Conservation (phyloP, 2,797 vertebrate species). For the Tokudaia tokunoshimensis region DNA sequence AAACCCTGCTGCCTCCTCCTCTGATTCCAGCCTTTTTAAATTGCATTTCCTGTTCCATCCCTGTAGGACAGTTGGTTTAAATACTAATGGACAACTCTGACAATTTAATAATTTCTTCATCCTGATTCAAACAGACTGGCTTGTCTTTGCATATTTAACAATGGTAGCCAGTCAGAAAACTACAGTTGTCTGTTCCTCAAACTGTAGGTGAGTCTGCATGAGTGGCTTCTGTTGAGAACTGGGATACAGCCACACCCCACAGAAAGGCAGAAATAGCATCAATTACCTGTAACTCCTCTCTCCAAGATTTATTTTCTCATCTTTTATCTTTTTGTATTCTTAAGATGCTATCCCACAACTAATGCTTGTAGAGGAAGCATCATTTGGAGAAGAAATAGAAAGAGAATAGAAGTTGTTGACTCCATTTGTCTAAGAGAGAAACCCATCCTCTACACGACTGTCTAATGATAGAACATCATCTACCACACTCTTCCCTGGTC, state of each 20-base stretch:
- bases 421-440: slow-evolving; percentile 72
- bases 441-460: slow-evolving; percentile 51
- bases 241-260: not conserved
- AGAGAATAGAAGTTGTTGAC: slow-evolving; percentile 56
- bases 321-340: slow-evolving; percentile 22
- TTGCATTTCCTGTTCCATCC: not conserved
- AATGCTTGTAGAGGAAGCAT: slow-evolving; percentile 56
- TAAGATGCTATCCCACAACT: not conserved
- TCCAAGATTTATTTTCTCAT: slow-evolving; percentile 11
- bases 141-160: not conserved
- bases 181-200: not conserved
- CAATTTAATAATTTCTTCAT: not conserved
- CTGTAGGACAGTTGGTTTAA: not conserved
- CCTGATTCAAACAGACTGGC: not conserved
- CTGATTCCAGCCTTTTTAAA: slow-evolving; percentile 14
- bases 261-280: not conserved
- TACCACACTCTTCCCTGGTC: slow-evolving; percentile 49
- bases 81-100: not conserved
- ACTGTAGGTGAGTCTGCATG: not conserved
- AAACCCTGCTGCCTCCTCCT: not conserved
- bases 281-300: not conserved
- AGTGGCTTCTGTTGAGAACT: not conserved
- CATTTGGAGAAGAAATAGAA: slow-evolving; percentile 18
- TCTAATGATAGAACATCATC: slow-evolving; percentile 54
- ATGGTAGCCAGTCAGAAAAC: not conserved